phyloP scores from a whole-genome alignment of 2,797 vertebrate species.

The Cyprinodon diabolis region DNA sequence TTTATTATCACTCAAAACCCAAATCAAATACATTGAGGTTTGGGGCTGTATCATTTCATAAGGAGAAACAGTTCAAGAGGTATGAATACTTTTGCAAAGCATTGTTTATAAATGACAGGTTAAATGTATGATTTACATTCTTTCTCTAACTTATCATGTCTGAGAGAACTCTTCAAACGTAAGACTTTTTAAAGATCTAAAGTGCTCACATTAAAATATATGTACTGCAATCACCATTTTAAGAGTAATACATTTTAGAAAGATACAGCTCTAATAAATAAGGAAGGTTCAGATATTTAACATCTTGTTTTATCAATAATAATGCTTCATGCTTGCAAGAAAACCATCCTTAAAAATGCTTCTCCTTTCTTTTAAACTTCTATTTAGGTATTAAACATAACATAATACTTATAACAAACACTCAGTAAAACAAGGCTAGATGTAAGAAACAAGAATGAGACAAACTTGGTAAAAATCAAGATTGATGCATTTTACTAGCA shows the following conservation, averaged over 20 bases:
- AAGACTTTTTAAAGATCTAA: neutral
- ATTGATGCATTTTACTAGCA: neutral
- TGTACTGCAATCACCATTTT: conserved; percentile 12
- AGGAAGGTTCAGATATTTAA: neutral
- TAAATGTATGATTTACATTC: neutral
- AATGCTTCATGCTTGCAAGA: neutral
- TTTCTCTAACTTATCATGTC: neutral
- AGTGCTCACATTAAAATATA: neutral
- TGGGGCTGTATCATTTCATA: neutral
- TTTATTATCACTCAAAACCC: neutral
- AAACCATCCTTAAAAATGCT: neutral
- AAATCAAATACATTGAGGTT: neutral
- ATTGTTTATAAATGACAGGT: neutral
- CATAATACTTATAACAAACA: neutral
- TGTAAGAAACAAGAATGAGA: neutral
- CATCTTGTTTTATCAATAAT: neutral
- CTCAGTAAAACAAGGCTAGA: neutral
- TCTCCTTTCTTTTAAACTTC: neutral
- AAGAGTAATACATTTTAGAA: conserved; percentile 3
- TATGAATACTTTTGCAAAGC: neutral
- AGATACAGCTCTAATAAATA: conserved; percentile 19
- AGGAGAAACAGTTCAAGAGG: neutral
- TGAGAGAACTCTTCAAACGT: neutral
- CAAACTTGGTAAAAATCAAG: neutral
- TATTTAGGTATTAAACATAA: neutral